Base-by-base conservation (phyloP, 2,888 invertebrate genomes). In the Hecatera dysodea region DNA sequence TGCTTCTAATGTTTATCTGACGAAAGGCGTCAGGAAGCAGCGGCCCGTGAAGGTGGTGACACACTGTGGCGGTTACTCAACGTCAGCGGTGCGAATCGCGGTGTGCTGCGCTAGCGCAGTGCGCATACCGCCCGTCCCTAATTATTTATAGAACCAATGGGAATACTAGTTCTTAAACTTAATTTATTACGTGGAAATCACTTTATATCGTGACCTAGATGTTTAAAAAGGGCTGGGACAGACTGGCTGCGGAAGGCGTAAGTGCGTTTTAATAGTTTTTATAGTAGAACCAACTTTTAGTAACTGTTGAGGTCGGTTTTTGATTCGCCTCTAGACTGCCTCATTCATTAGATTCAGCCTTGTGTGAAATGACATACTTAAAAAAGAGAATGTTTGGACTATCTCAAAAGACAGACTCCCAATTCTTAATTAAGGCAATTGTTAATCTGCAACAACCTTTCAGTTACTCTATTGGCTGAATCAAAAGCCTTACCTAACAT, bases 11-110 rank as follows among this genome's bases (percentile, higher is more conserved):
- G 78, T 75, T 86, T 78, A 83, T 85, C 80, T 72, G 80, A 79
- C 66, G 82, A 83, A 80, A 83, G 75, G 83, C 82, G 81, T 84
- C 72, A 80, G 79, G 78, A 82, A 80, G 87, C 87, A 86, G 73
- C 87, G 86, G 86, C 82, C 87, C 90, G 88, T 92, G 92, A 92
- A 92, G 91, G 90, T 90, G 90, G 91, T 86, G 91, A 91, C 90
- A 88, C 86, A 88, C 86, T 85, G 86, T 72, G 82, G 81, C 80
- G 85, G 83, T 92, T 92, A 90, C 90, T 86, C 88, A 91, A 91
- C 89, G 79, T 80, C 84, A 79, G 70, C 72, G 75, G 73, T 72
- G 75, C 80, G 80, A 78, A 81, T 80, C 84, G 81, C 75, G 72
- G 68, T 69, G 66, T 73, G 72, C 75, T 72, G 82, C 78, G 77